Conservation (phyloP, 2,113 vertebrate genomes). For the Solea senegalensis region DNA sequence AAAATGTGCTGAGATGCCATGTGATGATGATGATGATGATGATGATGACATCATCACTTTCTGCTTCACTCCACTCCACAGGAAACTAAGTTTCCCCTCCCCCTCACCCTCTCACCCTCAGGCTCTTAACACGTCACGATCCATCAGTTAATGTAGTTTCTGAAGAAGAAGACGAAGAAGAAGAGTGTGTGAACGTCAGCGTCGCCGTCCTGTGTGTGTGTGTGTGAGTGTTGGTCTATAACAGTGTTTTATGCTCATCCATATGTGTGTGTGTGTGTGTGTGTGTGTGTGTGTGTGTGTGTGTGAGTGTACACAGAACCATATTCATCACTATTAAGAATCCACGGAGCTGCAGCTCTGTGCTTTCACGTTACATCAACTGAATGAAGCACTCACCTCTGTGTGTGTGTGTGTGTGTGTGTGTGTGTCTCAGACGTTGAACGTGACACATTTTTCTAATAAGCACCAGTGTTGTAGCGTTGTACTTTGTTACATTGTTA, state of each 20-base stretch:
- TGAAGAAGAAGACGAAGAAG: too few relatives aligned
- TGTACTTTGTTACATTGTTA: too few relatives aligned
- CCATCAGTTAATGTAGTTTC: conserved; percentile 31
- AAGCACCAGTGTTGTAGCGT: too few relatives aligned
- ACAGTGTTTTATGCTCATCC: too few relatives aligned
- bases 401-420: neutral
- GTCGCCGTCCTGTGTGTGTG: neutral
- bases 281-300: conserved; percentile 7
- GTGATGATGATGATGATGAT: too few relatives aligned
- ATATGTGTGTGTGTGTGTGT: conserved; percentile 10
- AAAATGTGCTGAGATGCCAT: neutral
- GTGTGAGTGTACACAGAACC: conserved; percentile 24
- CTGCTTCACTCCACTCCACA: neutral
- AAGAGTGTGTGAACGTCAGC: too few relatives aligned
- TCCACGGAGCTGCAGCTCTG: conserved; percentile 41
- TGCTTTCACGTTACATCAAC: neutral
- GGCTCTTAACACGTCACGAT: conserved; percentile 52
- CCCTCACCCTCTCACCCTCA: neutral
- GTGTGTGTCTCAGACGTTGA: too few relatives aligned
- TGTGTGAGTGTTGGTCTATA: conserved; percentile 8
- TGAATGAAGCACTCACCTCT: too few relatives aligned
- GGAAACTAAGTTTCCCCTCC: too few relatives aligned
- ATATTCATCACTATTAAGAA: conserved; percentile 67
- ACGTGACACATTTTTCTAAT: too few relatives aligned
- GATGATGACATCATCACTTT: neutral